These are phyloP conservation scores for Dichetophora obliterata DNA, from an alignment of 2,888 invertebrate genomes.

Conservation along the genomic window DNA sequence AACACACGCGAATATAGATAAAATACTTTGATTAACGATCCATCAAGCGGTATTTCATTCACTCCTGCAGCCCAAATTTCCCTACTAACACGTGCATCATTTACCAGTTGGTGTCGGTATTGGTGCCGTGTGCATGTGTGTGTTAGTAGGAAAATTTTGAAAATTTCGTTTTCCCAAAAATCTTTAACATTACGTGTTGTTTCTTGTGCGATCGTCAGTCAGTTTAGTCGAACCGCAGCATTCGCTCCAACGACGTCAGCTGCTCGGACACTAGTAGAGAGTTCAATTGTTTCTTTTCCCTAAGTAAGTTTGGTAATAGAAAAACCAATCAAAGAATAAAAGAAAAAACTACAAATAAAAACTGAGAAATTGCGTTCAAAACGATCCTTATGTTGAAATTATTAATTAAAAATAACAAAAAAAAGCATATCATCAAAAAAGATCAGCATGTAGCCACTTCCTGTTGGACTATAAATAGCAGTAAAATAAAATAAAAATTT, in stretches of 20 bases:
- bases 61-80: neutral
- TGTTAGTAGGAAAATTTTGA: slow-evolving; percentile 58
- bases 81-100: neutral
- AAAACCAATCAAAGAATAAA: slow-evolving; percentile 42
- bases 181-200: slow-evolving; percentile 69
- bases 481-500: slow-evolving; percentile 25
- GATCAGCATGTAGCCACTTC: neutral
- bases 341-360: slow-evolving; percentile 29
- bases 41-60: slow-evolving; percentile 11
- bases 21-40: neutral
- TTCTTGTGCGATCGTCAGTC: slow-evolving; percentile 70
- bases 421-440: neutral
- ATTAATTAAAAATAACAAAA: slow-evolving; percentile 2
- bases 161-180: slow-evolving; percentile 64
- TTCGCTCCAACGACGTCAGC: slow-evolving; percentile 71
- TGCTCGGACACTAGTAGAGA: slow-evolving; percentile 70
- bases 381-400: neutral
- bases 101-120: slow-evolving; percentile 33
- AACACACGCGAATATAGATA: neutral
- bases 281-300: slow-evolving; percentile 70
- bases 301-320: slow-evolving; percentile 67
- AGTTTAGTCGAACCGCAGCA: slow-evolving; percentile 72
- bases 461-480: too few species aligned
- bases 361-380: slow-evolving; percentile 42
- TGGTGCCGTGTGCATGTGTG: slow-evolving; percentile 32